Conservation (phyloP, 1,140 invertebrate genomes). For the Diachasmimorpha longicaudata region DNA sequence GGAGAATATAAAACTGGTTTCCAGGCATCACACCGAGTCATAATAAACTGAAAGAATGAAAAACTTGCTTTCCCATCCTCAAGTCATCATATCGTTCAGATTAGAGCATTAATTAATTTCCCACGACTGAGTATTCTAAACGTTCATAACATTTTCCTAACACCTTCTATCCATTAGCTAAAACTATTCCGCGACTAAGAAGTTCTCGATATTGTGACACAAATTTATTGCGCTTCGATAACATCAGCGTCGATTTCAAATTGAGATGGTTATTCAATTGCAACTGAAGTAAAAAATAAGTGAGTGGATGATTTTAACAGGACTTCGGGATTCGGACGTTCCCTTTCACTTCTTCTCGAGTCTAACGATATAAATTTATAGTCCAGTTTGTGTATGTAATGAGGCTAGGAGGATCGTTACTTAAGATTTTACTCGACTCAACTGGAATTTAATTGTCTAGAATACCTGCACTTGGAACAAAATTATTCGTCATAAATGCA, state of each 20-base stretch:
- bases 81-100: not conserved
- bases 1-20: too few species aligned
- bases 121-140: not conserved
- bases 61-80: not conserved
- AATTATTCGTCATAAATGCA: not conserved
- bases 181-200: not conserved
- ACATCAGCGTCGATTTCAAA: not conserved
- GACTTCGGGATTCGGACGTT: not conserved
- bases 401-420: not conserved
- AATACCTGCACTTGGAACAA: not conserved
- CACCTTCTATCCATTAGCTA: not conserved
- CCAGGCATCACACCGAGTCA: too few species aligned
- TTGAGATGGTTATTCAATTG: not conserved
- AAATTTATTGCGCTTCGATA: not conserved
- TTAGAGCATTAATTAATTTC: not conserved
- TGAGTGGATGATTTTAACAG: not conserved
- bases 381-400: not conserved
- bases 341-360: slow-evolving; percentile 1
- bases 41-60: too few species aligned
- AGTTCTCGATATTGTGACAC: not conserved
- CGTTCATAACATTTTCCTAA: not conserved
- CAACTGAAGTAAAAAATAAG: not conserved
- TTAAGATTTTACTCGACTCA: not conserved
- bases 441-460: not conserved
- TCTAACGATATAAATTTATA: slow-evolving; percentile 2